phyloP scores from a whole-genome alignment of 23 tunicate species.

The Halocynthia roretzi region DNA sequence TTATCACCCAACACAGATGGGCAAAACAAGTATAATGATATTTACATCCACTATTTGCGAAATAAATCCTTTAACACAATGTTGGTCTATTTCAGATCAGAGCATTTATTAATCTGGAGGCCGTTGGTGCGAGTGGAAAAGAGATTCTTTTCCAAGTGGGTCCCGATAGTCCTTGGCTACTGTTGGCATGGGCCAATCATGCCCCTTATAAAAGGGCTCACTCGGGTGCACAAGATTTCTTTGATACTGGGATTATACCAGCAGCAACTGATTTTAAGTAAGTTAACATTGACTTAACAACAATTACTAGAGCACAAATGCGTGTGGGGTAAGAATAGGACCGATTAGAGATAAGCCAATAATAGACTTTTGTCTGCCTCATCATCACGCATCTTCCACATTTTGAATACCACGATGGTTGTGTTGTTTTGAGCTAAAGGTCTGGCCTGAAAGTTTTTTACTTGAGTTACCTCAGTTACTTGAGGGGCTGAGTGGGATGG shows the following conservation, averaged over 20 bases:
- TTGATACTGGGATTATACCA: constrained; percentile 80
- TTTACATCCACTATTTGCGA: too few relatives aligned
- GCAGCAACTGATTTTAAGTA: constrained; percentile 88
- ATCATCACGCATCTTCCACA: too few relatives aligned
- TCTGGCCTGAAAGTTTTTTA: too few relatives aligned
- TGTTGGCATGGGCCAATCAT: constrained; percentile 59
- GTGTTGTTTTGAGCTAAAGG: too few relatives aligned
- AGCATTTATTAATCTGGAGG: constrained; percentile 93
- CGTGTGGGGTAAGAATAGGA: too few relatives aligned
- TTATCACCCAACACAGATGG: constrained; percentile 73
- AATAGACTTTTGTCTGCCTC: too few relatives aligned
- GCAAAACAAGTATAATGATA: constrained; percentile 41
- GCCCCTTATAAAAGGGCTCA: constrained; percentile 78
- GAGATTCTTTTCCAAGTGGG: constrained; percentile 89
- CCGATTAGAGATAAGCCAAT: too few relatives aligned
- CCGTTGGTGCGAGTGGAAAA: constrained; percentile 96
- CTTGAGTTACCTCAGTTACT: too few relatives aligned
- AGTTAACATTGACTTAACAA: neutral
- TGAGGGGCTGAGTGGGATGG: too few relatives aligned
- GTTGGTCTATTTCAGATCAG: constrained; percentile 36
- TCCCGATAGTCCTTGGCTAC: constrained; percentile 78
- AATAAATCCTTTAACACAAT: neutral
- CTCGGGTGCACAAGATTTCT: constrained; percentile 66
- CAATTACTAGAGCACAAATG: too few relatives aligned
- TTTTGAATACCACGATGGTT: too few relatives aligned